These are phyloP conservation scores for Acipenser oxyrinchus DNA, from an alignment of 2,797 vertebrate species.

Conservation along the genomic window DNA sequence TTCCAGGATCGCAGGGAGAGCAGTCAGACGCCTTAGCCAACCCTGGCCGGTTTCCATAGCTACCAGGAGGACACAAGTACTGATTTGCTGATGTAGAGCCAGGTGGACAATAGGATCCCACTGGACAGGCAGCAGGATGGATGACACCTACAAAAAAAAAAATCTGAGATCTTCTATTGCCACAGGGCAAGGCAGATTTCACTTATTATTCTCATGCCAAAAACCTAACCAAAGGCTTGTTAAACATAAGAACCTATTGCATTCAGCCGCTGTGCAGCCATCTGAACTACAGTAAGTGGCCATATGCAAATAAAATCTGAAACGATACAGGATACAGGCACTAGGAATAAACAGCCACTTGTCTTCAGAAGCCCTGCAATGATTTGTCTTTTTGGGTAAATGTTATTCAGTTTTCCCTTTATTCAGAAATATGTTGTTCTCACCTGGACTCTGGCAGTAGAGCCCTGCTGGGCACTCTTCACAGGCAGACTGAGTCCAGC, in stretches of 20 bases:
- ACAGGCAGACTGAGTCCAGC: constrained; percentile 60
- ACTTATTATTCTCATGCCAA: no score
- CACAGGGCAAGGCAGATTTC: no score
- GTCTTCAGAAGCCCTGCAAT: no score
- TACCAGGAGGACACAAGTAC: constrained; percentile 56
- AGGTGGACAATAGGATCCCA: constrained; percentile 58
- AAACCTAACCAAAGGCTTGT: no score
- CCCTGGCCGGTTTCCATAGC: constrained; percentile 54
- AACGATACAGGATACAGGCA: no score
- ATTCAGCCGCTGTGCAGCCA: no score
- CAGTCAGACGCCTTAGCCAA: constrained; percentile 48
- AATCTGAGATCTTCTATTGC: no score
- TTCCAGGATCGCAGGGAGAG: constrained; percentile 54
- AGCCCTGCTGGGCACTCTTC: constrained; percentile 53
- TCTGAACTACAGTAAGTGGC: no score
- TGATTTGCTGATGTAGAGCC: constrained; percentile 38
- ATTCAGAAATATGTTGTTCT: not conserved
- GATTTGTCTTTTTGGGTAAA: not conserved
- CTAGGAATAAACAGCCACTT: no score
- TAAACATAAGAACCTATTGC: no score
- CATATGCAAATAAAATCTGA: no score
- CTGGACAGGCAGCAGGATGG: constrained; percentile 44
- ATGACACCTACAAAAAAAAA: constrained; percentile 39
- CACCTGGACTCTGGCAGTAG: constrained; percentile 56
- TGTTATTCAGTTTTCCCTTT: not conserved